Percentiles rank a stretch among this genome's conserved stretches.
These are phyloP conservation scores for Coecobrya sp. DNA, from an alignment of 2,888 invertebrate genomes.

Conservation along the genomic window DNA sequence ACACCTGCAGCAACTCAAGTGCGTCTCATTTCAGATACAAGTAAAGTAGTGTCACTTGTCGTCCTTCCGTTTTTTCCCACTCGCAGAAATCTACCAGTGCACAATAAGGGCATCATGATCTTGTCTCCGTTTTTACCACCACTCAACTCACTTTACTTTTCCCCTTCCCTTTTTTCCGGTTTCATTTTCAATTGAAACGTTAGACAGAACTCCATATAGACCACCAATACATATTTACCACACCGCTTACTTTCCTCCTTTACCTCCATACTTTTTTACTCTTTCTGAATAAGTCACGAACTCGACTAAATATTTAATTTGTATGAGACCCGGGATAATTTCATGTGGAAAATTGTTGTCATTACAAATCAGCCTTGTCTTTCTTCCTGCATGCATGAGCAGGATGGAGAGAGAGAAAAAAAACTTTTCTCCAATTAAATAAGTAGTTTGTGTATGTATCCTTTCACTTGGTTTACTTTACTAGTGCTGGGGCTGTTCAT, in stretches of 20 bases:
- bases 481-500: constrained; percentile 18
- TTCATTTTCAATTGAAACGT: constrained; percentile 31
- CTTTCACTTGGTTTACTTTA: constrained; percentile 14
- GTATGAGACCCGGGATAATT: constrained; percentile 72
- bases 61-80: constrained; percentile 1
- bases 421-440: constrained; percentile 60
- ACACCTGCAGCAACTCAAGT: neutral
- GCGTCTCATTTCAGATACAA: neutral
- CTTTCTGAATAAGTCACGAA: constrained; percentile 43
- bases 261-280: neutral
- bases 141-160: neutral
- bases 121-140: neutral
- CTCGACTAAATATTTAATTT: constrained; percentile 75
- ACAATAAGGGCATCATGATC: neutral
- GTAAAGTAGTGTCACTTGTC: constrained; percentile 24
- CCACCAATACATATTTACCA: constrained; percentile 1
- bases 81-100: neutral
- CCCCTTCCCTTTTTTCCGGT: neutral
- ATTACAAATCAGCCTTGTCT: constrained; percentile 72
- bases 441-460: constrained; percentile 55
- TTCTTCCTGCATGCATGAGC: constrained; percentile 37
- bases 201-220: neutral
- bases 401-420: constrained; percentile 7
- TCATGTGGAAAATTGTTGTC: constrained; percentile 76
- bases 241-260: neutral